Conservation (phyloP, 2,113 vertebrate species). For the Nesogale talazaci region DNA sequence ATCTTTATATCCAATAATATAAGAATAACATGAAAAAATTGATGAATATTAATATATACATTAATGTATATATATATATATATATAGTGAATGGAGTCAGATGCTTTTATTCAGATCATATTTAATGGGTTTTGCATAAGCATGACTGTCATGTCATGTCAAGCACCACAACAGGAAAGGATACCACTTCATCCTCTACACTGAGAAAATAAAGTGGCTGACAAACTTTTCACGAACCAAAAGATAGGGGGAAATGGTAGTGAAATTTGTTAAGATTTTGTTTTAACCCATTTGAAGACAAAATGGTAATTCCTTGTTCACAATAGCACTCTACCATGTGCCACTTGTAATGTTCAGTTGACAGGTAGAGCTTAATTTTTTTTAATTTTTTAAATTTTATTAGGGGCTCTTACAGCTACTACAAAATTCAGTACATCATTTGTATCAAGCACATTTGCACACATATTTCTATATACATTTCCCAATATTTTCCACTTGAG, state of each 20-base stretch:
- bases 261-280: constrained; percentile 6
- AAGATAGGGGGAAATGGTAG: background rate
- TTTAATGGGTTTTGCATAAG: background rate
- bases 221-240: background rate
- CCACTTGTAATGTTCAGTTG: constrained; percentile 5
- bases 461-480: too few species aligned
- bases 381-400: too few species aligned
- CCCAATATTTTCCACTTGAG: too few species aligned
- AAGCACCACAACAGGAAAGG: background rate
- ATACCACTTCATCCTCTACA: background rate
- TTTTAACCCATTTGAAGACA: constrained; percentile 2
- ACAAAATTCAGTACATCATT: too few species aligned
- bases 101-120: constrained; percentile 1
- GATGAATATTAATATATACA: background rate
- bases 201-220: background rate
- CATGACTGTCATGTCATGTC: background rate
- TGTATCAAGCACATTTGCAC: too few species aligned
- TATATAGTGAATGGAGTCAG: background rate
- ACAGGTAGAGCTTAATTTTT: constrained; percentile 36
- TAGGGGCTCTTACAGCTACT: too few species aligned
- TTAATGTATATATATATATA: too few species aligned
- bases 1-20: background rate
- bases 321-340: background rate
- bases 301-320: background rate
- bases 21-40: background rate